These are phyloP conservation scores for Brachypodius melanocephalos DNA, from an alignment of 2,113 vertebrate species.

Conservation along the genomic window DNA sequence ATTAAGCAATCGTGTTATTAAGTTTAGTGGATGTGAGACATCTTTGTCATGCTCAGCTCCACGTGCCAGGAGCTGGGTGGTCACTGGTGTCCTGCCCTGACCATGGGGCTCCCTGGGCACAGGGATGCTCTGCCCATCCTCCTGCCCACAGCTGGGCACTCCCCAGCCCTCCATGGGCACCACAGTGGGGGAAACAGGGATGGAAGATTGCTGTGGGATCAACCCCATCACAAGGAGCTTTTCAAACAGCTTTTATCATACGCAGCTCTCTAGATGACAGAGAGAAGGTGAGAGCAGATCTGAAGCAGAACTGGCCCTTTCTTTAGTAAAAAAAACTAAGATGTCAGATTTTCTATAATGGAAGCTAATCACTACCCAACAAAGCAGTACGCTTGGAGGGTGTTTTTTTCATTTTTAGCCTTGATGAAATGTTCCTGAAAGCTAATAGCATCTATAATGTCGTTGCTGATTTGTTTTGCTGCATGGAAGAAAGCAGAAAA, in stretches of 20 bases:
- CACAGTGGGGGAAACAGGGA: background rate
- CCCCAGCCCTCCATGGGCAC: rapidly evolving
- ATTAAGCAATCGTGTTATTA: slow-evolving; percentile 30
- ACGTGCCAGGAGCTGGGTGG: background rate
- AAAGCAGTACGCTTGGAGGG: background rate
- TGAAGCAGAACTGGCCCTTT: background rate
- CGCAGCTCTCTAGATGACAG: background rate
- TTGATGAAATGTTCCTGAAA: slow-evolving; percentile 24
- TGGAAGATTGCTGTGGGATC: background rate
- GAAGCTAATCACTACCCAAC: background rate
- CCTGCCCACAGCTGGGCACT: background rate
- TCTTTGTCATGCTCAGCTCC: background rate
- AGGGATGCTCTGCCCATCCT: background rate
- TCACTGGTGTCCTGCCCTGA: background rate
- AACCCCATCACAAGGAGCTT: background rate
- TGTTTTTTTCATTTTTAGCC: background rate
- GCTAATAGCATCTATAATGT: slow-evolving; percentile 22
- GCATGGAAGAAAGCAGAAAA: slow-evolving; percentile 44
- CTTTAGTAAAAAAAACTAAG: background rate
- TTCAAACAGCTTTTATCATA: background rate
- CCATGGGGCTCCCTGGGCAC: rapidly evolving
- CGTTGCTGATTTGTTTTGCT: slow-evolving; percentile 38
- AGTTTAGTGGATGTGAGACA: background rate
- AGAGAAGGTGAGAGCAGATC: background rate
- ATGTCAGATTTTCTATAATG: background rate